Evolutionary conservation across 1,140 invertebrate genomes (phyloP).

Genomic region (Scylla paramamosain): DNA sequence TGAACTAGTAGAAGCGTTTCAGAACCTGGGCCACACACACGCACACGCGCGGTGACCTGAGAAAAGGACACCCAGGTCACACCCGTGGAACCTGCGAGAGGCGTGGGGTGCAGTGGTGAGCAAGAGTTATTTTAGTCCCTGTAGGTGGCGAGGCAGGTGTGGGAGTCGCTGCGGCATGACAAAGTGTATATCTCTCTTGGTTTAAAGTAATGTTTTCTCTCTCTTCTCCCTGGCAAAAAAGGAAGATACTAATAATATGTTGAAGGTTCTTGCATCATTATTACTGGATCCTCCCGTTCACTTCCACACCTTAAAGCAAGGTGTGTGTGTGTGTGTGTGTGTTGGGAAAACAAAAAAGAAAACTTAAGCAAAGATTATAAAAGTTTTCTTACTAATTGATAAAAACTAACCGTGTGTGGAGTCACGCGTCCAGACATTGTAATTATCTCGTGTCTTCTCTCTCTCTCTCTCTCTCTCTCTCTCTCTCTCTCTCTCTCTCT

Average conservation of each 20-base stretch:
- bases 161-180: background rate
- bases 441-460: background rate
- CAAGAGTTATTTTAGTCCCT: background rate
- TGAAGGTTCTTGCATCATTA: no score
- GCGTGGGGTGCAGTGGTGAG: background rate
- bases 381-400: no score
- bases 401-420: no score
- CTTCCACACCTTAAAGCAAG: no score
- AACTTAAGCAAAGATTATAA: no score
- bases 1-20: no score
- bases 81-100: background rate
- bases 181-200: background rate
- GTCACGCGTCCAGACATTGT: no score
- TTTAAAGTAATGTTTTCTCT: background rate
- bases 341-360: no score
- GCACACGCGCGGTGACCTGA: background rate
- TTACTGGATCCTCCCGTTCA: no score
- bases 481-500: slow-evolving; percentile 29
- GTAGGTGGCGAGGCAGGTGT: background rate
- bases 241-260: no score
- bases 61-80: background rate
- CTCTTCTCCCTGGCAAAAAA: no score
- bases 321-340: background rate
- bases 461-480: slow-evolving; percentile 29
- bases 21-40: no score